Conservation (phyloP, 2,113 vertebrate genomes). For the Gymnobelideus leadbeateri region DNA sequence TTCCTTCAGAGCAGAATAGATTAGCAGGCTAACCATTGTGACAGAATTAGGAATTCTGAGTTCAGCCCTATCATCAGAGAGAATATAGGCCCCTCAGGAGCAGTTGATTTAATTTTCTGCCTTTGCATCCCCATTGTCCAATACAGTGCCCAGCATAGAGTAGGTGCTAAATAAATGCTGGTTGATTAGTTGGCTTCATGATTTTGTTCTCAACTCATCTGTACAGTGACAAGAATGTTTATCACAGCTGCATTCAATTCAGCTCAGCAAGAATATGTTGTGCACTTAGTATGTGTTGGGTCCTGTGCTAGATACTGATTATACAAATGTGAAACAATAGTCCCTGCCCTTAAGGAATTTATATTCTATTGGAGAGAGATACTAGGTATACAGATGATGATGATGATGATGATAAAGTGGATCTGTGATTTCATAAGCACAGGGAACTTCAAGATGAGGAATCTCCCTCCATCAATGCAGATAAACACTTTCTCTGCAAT, state of each 20-base stretch:
- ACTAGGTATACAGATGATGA: background rate
- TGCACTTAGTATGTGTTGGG: background rate
- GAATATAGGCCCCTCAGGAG: background rate
- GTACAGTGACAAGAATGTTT: background rate
- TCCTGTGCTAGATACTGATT: background rate
- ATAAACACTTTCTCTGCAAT: background rate
- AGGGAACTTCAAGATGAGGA: background rate
- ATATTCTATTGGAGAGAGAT: background rate
- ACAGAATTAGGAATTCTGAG: slow-evolving; percentile 17
- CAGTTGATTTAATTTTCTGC: background rate
- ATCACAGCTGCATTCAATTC: background rate
- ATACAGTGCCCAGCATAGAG: background rate
- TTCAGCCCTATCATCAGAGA: slow-evolving; percentile 12
- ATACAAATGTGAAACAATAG: background rate
- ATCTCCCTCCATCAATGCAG: background rate
- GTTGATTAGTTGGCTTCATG: background rate
- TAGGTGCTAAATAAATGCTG: background rate
- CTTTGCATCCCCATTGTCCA: background rate
- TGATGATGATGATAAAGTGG: background rate
- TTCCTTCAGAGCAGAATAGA: slow-evolving; percentile 15
- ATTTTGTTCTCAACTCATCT: slow-evolving; percentile 15
- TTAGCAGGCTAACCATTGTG: background rate
- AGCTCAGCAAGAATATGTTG: background rate
- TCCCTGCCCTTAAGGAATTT: background rate
- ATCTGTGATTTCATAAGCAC: background rate